Percentiles rank a stretch among this genome's conserved stretches.
Evolutionary conservation across 2,797 vertebrate genomes (phyloP).

Genomic region (Prionace glauca): DNA sequence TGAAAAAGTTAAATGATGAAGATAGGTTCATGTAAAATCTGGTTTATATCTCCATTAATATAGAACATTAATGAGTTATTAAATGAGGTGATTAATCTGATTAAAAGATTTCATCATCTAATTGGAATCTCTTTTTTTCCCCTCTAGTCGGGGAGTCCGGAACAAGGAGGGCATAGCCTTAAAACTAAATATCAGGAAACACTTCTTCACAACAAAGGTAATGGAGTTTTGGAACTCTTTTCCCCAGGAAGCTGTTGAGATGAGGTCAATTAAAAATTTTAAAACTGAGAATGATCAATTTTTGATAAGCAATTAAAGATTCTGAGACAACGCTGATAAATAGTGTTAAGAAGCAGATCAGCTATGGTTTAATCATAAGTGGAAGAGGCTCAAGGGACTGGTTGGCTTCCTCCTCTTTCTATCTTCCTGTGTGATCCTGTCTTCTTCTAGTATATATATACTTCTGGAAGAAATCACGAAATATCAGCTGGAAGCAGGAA

Average conservation of each 20-base stretch:
- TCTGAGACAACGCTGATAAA: background rate
- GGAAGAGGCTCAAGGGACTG: background rate
- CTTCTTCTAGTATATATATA: background rate
- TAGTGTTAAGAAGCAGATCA: background rate
- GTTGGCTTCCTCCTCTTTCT: background rate
- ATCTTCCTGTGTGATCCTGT: background rate
- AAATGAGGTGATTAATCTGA: background rate
- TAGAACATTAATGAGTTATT: background rate
- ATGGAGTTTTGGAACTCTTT: background rate
- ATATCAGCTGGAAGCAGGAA: background rate
- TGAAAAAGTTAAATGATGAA: background rate
- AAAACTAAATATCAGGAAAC: background rate
- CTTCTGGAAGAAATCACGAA: background rate
- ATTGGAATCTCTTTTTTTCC: background rate
- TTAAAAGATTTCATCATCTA: background rate
- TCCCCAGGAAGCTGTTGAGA: background rate
- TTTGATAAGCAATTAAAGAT: background rate
- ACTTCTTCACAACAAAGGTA: background rate
- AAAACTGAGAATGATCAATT: background rate
- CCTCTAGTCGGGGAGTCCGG: background rate
- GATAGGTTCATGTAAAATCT: background rate
- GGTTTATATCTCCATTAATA: background rate
- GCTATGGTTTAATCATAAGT: background rate
- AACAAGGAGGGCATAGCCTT: background rate
- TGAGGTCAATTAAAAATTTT: background rate